These are phyloP conservation scores for Pogonognathellus flavescens DNA, from an alignment of 1,140 invertebrate species.

Conservation along the genomic window DNA sequence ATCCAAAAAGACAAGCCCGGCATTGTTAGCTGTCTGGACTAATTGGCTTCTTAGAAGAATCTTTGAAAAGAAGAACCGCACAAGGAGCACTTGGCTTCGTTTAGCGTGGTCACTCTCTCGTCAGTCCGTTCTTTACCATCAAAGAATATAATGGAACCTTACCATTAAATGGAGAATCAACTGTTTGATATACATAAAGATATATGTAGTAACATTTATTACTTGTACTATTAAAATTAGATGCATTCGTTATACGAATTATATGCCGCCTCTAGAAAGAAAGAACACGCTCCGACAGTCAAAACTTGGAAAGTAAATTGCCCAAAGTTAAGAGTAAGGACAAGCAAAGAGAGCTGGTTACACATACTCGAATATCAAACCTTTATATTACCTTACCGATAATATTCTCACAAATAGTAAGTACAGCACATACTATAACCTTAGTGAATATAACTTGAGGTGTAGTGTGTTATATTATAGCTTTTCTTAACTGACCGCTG, in stretches of 20 bases:
- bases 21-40: slow-evolving; percentile 41
- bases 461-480: too few relatives aligned
- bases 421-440: too few relatives aligned
- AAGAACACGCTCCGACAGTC: slow-evolving; percentile 43
- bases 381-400: too few relatives aligned
- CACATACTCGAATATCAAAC: too few relatives aligned
- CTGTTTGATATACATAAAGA: background rate
- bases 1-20: slow-evolving; percentile 29
- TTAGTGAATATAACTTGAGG: too few relatives aligned
- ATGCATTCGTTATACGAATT: background rate
- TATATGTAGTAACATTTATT: background rate
- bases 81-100: slow-evolving; percentile 42
- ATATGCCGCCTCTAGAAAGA: background rate
- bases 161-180: background rate
- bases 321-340: background rate
- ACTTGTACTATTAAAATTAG: slow-evolving; percentile 11
- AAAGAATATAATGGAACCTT: background rate
- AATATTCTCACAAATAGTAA: too few relatives aligned
- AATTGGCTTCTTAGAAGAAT: slow-evolving; percentile 44
- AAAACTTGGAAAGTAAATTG: slow-evolving; percentile 28
- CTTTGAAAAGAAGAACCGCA: slow-evolving; percentile 37
- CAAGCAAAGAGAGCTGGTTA: too few relatives aligned
- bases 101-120: background rate
- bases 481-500: too few relatives aligned
- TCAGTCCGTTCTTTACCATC: background rate